Percentiles rank a stretch among this genome's conserved stretches.
Evolutionary conservation across 2,113 vertebrate species (phyloP).

Genomic region (Indri indri): DNA sequence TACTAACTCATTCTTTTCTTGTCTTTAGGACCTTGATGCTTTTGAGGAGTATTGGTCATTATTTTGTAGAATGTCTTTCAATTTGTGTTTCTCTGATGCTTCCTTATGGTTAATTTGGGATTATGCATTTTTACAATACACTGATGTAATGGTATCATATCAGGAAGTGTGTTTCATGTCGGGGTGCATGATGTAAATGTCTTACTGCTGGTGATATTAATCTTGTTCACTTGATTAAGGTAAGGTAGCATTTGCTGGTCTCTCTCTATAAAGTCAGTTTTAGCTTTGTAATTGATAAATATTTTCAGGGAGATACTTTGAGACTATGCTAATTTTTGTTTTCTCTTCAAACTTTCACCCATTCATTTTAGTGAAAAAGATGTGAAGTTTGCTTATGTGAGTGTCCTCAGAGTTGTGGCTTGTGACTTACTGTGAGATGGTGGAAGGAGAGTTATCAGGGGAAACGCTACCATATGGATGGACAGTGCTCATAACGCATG

Average conservation of each 20-base stretch:
- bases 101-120: not conserved
- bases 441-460: not conserved
- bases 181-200: not conserved
- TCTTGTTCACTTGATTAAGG: not conserved
- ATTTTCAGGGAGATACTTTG: not conserved
- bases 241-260: not conserved
- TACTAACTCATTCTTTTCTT: not conserved
- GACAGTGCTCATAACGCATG: not conserved
- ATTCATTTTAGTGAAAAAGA: conserved; percentile 1
- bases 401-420: not conserved
- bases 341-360: not conserved
- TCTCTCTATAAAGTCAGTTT: not conserved
- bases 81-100: not conserved
- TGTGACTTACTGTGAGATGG: not conserved
- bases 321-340: not conserved
- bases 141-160: not conserved
- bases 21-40: not conserved
- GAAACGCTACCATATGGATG: not conserved
- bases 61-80: not conserved
- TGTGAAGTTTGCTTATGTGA: not conserved
- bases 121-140: not conserved
- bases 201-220: not conserved
- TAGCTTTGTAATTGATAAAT: not conserved
- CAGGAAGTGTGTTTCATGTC: not conserved
- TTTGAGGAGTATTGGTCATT: not conserved